A percentile compares a stretch with the other conserved stretches of the same genome.
phyloP scores from a whole-genome alignment of 2,888 invertebrate species.

The Leptogaster cylindrica region DNA sequence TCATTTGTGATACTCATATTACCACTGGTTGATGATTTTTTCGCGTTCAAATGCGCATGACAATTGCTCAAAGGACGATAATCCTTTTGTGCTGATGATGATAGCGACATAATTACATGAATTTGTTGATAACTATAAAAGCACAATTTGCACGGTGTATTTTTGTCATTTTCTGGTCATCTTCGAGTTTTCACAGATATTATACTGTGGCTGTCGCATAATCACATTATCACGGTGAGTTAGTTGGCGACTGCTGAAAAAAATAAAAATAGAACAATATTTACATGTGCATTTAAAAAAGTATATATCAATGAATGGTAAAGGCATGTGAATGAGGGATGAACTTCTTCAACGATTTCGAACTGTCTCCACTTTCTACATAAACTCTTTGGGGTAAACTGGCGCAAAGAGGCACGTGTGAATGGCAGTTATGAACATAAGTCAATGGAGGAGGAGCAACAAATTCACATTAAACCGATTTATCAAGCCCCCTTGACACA shows the following conservation, averaged over 20 bases:
- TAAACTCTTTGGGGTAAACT: constrained; percentile 28
- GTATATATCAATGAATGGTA: background rate
- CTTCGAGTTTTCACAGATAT: background rate
- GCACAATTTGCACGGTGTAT: background rate
- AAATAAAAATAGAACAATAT: constrained; percentile 17
- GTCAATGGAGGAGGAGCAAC: background rate
- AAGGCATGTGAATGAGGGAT: background rate
- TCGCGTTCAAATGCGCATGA: constrained; percentile 33
- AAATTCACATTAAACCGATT: constrained; percentile 13
- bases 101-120: constrained; percentile 36
- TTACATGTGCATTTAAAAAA: constrained; percentile 11
- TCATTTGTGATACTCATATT: too few relatives aligned
- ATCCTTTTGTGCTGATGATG: constrained; percentile 43
- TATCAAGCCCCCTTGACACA: constrained; percentile 18
- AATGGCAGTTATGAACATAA: background rate
- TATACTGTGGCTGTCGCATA: constrained; percentile 14
- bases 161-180: constrained; percentile 26
- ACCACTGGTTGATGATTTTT: constrained; percentile 13
- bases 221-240: constrained; percentile 21
- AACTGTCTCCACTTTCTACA: background rate
- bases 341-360: background rate
- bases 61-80: constrained; percentile 41
- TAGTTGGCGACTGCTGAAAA: background rate
- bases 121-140: background rate
- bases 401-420: constrained; percentile 6